Conservation (phyloP, 2,888 invertebrate genomes). For the Dorcus parallelipipedus region DNA sequence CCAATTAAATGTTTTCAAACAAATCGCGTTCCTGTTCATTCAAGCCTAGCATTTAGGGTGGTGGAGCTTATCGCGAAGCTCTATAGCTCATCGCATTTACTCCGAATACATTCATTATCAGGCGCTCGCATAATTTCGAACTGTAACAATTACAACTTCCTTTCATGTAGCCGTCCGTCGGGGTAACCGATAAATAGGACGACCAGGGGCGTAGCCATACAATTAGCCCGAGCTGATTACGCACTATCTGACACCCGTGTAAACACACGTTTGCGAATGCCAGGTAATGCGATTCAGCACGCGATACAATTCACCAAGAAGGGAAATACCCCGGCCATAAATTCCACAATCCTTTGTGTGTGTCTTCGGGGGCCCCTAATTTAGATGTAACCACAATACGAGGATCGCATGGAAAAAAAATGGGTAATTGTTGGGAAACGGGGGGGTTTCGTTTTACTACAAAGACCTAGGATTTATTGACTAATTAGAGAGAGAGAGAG, state of each 20-base stretch:
- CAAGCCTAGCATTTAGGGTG: too few relatives aligned
- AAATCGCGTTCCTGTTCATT: too few relatives aligned
- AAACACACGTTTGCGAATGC: conserved; percentile 31
- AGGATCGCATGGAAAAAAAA: too few relatives aligned
- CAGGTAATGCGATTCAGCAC: conserved; percentile 33
- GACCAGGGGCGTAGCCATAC: conserved; percentile 19
- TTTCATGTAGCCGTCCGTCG: conserved; percentile 14
- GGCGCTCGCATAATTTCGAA: neutral
- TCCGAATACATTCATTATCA: conserved; percentile 10
- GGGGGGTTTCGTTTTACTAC: too few relatives aligned
- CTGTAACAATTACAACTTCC: conserved; percentile 13
- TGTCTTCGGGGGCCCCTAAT: conserved; percentile 5
- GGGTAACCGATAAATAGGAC: conserved; percentile 17
- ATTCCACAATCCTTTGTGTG: conserved; percentile 21
- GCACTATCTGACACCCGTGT: conserved; percentile 33
- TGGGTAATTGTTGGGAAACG: too few relatives aligned
- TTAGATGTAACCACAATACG: conserved; percentile 5
- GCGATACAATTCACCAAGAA: conserved; percentile 33
- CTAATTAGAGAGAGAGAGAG: too few relatives aligned
- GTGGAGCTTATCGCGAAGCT: too few relatives aligned
- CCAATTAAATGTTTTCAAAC: too few relatives aligned
- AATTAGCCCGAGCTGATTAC: conserved; percentile 32
- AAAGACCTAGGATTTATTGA: too few relatives aligned
- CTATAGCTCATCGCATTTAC: conserved; percentile 4
- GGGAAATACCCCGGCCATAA: conserved; percentile 23